phyloP scores from a whole-genome alignment of 1,140 invertebrate species.

The Thereuonema tuberculata region DNA sequence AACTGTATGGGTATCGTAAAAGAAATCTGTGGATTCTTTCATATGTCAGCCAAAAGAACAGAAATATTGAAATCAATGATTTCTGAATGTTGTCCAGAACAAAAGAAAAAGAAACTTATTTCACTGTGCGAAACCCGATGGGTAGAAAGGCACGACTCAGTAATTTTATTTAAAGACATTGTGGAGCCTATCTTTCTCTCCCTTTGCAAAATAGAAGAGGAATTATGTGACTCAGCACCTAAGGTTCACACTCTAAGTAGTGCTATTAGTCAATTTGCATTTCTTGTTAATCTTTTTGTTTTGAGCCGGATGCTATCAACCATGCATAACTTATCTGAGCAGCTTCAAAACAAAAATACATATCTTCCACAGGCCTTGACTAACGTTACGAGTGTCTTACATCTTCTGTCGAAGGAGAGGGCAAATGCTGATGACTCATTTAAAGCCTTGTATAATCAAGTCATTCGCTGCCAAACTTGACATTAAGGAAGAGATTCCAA shows the following conservation, averaged over 20 bases:
- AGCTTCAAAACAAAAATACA: neutral
- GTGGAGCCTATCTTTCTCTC: neutral
- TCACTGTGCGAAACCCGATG: neutral
- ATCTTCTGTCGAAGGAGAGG: neutral
- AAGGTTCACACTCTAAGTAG: neutral
- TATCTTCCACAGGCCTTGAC: neutral
- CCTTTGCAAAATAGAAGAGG: neutral
- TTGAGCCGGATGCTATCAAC: neutral
- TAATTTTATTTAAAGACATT: neutral
- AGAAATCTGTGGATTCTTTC: conserved; percentile 21
- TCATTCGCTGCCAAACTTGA: neutral
- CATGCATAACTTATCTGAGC: neutral
- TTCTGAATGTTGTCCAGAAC: neutral
- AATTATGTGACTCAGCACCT: neutral
- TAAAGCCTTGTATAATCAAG: neutral
- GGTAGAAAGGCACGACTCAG: neutral
- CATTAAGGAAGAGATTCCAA: neutral
- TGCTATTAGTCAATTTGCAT: neutral
- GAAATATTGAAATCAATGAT: neutral
- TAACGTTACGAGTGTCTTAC: neutral
- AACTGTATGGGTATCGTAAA: conserved; percentile 21
- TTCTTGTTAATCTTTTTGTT: neutral
- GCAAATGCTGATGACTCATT: neutral
- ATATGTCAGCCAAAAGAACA: neutral
- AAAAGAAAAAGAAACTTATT: neutral